Percentiles rank a stretch among this genome's conserved stretches.
Conservation (phyloP, 2,113 vertebrate species). For the Muscicapa adusta region DNA sequence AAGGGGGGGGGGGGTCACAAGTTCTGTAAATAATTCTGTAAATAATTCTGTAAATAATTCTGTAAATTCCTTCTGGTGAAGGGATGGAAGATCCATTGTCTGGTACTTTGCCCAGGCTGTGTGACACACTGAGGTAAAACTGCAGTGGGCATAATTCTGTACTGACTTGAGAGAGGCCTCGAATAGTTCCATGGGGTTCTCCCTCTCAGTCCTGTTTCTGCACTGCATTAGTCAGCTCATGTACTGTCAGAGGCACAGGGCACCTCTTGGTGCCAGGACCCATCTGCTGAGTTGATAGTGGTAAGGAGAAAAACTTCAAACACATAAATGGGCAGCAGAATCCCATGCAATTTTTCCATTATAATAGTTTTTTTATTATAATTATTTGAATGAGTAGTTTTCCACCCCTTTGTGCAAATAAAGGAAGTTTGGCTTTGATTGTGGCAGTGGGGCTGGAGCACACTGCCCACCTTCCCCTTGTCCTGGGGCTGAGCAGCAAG, state of each 20-base stretch:
- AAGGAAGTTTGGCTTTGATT: neutral
- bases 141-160: neutral
- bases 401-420: neutral
- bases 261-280: neutral
- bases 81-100: neutral
- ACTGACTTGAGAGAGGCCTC: neutral
- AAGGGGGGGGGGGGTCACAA: accelerated
- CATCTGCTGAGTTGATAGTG: neutral
- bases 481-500: neutral
- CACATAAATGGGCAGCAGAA: neutral
- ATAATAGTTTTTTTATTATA: neutral
- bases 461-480: neutral
- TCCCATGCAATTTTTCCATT: neutral
- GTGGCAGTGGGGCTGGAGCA: neutral
- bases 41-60: neutral
- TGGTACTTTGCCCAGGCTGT: neutral
- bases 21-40: neutral
- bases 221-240: neutral
- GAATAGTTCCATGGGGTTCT: neutral
- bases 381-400: neutral
- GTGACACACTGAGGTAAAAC: neutral
- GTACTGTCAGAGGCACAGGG: neutral
- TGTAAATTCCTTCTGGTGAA: neutral
- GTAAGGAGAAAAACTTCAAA: neutral
- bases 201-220: neutral